Evolutionary conservation across 1,140 invertebrate genomes (phyloP).

Genomic region (Oryctes rhinoceros): DNA sequence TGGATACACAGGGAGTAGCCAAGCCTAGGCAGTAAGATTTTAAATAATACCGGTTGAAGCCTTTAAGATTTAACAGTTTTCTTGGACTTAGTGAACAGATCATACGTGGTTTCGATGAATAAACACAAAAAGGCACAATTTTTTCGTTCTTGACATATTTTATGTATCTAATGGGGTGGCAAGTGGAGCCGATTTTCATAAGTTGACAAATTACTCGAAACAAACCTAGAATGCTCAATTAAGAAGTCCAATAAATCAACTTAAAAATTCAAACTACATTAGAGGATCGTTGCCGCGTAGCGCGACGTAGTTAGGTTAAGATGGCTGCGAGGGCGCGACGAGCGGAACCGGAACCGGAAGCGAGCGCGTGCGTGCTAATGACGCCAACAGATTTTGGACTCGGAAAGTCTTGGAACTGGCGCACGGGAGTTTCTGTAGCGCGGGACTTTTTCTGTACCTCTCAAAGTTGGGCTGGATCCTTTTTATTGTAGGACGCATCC

Average conservation of each 20-base stretch:
- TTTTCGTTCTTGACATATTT: no score
- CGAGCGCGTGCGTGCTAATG: slow-evolving; percentile 60
- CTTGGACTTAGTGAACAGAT: no score
- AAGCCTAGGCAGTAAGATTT: no score
- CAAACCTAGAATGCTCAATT: slow-evolving; percentile 56
- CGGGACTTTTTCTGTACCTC: slow-evolving; percentile 12
- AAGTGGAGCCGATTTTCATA: slow-evolving; percentile 13
- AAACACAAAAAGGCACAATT: no score
- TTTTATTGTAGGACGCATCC: slow-evolving; percentile 22
- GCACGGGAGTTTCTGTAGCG: slow-evolving; percentile 27
- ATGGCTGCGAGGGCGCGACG: slow-evolving; percentile 48
- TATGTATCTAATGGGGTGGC: no score
- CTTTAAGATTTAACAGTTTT: no score
- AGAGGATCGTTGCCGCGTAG: slow-evolving; percentile 53
- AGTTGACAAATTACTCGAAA: slow-evolving; percentile 40
- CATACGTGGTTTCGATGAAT: no score
- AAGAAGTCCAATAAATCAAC: slow-evolving; percentile 55
- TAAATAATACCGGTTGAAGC: no score
- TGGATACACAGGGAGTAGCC: no score
- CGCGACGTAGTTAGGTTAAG: slow-evolving; percentile 51
- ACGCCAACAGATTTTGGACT: slow-evolving; percentile 48
- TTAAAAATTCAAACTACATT: slow-evolving; percentile 58
- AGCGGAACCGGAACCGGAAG: slow-evolving; percentile 60
- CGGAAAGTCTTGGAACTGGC: slow-evolving; percentile 45
- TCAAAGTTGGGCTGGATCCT: slow-evolving; percentile 13